Percentiles rank a stretch among this genome's conserved stretches.
Conservation (phyloP, 1,140 invertebrate genomes). For the Drosophila ohnishii region DNA sequence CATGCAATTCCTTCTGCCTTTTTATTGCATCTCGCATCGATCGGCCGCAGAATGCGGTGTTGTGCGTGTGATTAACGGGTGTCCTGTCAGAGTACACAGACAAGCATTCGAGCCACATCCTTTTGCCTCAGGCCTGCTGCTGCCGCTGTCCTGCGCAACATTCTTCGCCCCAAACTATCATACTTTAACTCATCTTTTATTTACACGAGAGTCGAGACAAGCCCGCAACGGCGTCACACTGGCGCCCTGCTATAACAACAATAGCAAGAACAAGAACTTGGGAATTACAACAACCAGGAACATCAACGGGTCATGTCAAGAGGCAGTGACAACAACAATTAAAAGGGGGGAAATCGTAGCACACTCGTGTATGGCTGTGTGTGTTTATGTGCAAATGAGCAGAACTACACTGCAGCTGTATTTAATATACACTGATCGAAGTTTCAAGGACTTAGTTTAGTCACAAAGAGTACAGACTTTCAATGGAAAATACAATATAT, state of each 20-base stretch:
- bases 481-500: too few relatives aligned
- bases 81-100: conserved; percentile 1
- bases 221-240: conserved; percentile 57
- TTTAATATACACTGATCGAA: conserved; percentile 25
- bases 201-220: conserved; percentile 47
- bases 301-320: conserved; percentile 45
- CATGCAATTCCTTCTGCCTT: conserved; percentile 66
- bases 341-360: conserved; percentile 49
- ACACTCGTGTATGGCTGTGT: neutral
- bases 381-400: conserved; percentile 51
- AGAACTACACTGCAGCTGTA: conserved; percentile 49
- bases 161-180: conserved; percentile 54
- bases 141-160: conserved; percentile 51
- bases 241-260: conserved; percentile 50
- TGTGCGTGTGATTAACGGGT: conserved; percentile 61
- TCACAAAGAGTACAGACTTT: neutral
- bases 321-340: conserved; percentile 61
- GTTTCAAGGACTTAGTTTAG: neutral
- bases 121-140: conserved; percentile 2
- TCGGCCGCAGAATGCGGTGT: conserved; percentile 19
- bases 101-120: conserved; percentile 9
- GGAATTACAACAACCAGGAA: conserved; percentile 49
- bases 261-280: conserved; percentile 13
- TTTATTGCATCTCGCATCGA: conserved; percentile 70
- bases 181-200: conserved; percentile 75